Percentiles rank a stretch among this genome's conserved stretches.
phyloP scores from a whole-genome alignment of 2,797 vertebrate species.

The Micrastur ruficollis region DNA sequence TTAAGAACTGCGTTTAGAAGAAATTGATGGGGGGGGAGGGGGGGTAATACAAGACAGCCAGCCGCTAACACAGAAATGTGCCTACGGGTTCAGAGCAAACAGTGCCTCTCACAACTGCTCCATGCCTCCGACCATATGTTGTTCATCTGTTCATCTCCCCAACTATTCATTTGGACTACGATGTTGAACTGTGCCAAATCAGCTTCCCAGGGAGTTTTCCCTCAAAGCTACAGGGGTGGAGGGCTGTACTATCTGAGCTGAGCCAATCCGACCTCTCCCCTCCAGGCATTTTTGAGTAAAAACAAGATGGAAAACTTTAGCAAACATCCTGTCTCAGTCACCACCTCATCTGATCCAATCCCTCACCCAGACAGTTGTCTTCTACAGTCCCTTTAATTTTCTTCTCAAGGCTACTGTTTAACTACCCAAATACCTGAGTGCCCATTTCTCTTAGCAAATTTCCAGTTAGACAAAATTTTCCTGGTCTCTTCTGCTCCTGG shows the following conservation, averaged over 20 bases:
- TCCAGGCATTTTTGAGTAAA: background rate
- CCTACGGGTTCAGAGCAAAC: constrained; percentile 27
- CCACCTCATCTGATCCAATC: background rate
- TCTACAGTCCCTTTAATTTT: background rate
- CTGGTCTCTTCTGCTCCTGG: background rate
- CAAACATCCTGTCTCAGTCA: background rate
- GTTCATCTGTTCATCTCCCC: constrained; percentile 58
- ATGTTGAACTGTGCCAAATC: constrained; percentile 33
- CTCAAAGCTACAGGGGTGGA: background rate
- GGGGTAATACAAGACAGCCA: background rate
- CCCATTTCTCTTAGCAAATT: background rate
- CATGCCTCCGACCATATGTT: constrained; percentile 35
- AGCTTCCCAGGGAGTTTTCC: constrained; percentile 11
- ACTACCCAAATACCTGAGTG: background rate
- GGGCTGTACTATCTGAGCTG: background rate
- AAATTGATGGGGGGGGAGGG: background rate
- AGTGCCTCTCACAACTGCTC: constrained; percentile 20
- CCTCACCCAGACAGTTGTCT: background rate
- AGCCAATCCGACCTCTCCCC: background rate
- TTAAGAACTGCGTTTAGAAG: constrained; percentile 18
- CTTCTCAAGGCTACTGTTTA: background rate
- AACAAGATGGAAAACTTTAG: background rate
- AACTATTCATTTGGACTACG: constrained; percentile 14
- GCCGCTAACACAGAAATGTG: background rate
- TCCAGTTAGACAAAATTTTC: background rate